Conservation (phyloP, 2,113 vertebrate genomes). For the Xenopus borealis region DNA sequence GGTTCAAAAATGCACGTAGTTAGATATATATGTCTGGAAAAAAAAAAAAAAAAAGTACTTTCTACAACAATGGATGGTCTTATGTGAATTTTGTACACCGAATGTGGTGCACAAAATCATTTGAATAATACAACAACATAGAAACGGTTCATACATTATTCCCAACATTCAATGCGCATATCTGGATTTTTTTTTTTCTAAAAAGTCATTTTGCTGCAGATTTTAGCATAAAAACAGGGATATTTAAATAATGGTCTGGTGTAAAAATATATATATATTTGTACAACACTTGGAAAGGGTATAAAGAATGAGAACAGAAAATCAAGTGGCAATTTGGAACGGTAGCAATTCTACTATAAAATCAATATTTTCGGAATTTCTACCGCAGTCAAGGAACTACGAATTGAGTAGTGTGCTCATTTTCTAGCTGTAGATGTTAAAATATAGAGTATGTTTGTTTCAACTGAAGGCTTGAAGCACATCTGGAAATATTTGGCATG, state of each 20-base stretch:
- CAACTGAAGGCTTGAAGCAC: too few relatives aligned
- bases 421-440: too few relatives aligned
- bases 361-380: too few relatives aligned
- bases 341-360: too few relatives aligned
- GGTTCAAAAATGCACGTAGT: conserved; percentile 70
- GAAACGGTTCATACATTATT: not conserved
- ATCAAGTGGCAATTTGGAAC: too few relatives aligned
- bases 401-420: too few relatives aligned
- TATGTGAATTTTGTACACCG: conserved; percentile 27
- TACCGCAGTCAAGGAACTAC: too few relatives aligned
- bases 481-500: too few relatives aligned
- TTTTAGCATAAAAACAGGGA: not conserved
- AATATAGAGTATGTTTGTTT: too few relatives aligned
- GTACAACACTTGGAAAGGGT: too few relatives aligned
- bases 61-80: conserved; percentile 47
- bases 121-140: not conserved
- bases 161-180: not conserved
- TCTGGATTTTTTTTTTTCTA: too few relatives aligned
- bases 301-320: not conserved
- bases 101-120: conserved; percentile 9
- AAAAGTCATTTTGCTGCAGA: too few relatives aligned
- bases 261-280: not conserved
- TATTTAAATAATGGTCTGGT: not conserved
- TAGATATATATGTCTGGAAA: conserved; percentile 61
- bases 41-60: conserved; percentile 53